Conservation (phyloP, 2,888 invertebrate genomes). For the Trissoscelio sp. region DNA sequence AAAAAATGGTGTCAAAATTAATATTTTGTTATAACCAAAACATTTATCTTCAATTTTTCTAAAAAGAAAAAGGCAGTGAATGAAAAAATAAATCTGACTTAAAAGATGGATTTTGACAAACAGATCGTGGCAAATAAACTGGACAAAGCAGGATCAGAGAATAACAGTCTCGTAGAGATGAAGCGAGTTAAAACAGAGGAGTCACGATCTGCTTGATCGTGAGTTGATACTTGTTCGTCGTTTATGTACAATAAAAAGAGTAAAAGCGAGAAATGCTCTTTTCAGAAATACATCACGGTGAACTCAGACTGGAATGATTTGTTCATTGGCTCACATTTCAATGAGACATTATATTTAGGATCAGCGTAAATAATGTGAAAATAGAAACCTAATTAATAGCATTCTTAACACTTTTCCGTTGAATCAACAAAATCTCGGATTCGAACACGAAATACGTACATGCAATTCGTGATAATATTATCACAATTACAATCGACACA, state of each 20-base stretch:
- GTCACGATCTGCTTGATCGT: conserved; percentile 63
- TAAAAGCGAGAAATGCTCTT: conserved; percentile 62
- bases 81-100: conserved; percentile 5
- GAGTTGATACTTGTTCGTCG: conserved; percentile 55
- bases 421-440: conserved; percentile 29
- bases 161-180: conserved; percentile 56
- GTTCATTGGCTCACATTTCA: conserved; percentile 6
- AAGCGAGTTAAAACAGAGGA: conserved; percentile 50
- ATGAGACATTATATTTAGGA: conserved; percentile 23
- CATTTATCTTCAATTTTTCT: too few species aligned
- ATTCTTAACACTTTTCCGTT: conserved; percentile 23
- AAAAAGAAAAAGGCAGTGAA: too few species aligned
- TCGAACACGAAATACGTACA: conserved; percentile 28
- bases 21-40: neutral
- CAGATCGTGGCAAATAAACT: conserved; percentile 35
- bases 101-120: conserved; percentile 33
- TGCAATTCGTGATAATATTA: conserved; percentile 43
- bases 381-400: conserved; percentile 23
- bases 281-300: conserved; percentile 59
- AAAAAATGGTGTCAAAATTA: too few species aligned
- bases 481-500: conserved; percentile 46
- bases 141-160: conserved; percentile 42
- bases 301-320: conserved; percentile 24
- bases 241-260: conserved; percentile 50
- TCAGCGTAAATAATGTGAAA: conserved; percentile 11